These are phyloP conservation scores for Leptura quadrifasciata DNA, from an alignment of 2,888 invertebrate genomes.

Conservation along the genomic window DNA sequence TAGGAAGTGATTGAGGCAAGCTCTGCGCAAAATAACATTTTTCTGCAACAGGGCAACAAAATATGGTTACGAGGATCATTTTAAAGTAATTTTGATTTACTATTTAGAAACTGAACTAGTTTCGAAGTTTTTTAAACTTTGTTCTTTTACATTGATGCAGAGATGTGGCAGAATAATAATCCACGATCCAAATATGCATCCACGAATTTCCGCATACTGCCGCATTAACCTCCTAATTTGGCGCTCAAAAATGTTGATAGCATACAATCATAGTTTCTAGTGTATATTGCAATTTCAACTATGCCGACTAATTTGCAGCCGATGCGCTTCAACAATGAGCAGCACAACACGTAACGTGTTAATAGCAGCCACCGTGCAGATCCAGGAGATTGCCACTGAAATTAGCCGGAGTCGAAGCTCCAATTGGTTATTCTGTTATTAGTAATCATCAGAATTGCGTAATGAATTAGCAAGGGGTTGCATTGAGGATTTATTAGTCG, in stretches of 20 bases:
- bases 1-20: too few relatives aligned
- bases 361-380: background rate
- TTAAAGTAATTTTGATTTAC: too few relatives aligned
- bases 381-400: background rate
- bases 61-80: too few relatives aligned
- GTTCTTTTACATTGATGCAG: too few relatives aligned
- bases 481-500: background rate
- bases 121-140: too few relatives aligned
- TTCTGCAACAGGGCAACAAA: too few relatives aligned
- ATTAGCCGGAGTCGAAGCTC: background rate
- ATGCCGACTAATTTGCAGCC: background rate
- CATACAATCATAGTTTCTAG: background rate
- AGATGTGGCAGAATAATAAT: too few relatives aligned
- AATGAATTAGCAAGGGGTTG: background rate
- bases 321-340: background rate
- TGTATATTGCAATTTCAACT: constrained; percentile 3
- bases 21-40: too few relatives aligned
- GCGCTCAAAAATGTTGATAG: background rate
- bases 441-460: background rate
- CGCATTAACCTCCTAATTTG: background rate
- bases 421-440: background rate
- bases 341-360: background rate
- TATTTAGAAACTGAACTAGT: too few relatives aligned
- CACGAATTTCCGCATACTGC: background rate
- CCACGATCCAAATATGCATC: too few relatives aligned